Evolutionary conservation across 2,113 vertebrate species (phyloP), one percentile per base, ranked within the genome.

Genomic region (Indicator indicator): DNA sequence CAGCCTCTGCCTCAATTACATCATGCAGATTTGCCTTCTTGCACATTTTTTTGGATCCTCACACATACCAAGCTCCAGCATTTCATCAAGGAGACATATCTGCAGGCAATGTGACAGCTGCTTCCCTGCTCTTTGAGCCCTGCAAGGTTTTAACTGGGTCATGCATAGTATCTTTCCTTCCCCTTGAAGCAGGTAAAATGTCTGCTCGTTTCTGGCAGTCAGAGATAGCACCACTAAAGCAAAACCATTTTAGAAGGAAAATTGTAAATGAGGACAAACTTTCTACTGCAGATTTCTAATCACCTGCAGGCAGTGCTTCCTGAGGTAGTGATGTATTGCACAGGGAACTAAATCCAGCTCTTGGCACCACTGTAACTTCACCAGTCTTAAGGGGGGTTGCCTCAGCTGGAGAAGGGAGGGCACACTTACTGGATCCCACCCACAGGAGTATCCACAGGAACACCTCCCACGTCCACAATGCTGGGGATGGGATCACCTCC

Each of bases 81-180:
- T 94, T 93, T 90, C 79, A 78, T 81, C 91, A 94, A 75, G 88
- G 73, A 91, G 80, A 83, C 67, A 2, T 79, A 28, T 38, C 96
- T 88, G 86, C 83, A 94, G 93, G 96, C 95, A 59, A 32, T 10
- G 83, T 58, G 92, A 89, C 95, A 97, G 95, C 91, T 95, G 93
- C 88, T 91, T 23, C 77, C 86, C 21, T 52, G 94, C 94, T 94
- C 83, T 89, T 54, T 24, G 70, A 86, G 89, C 80, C 80, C 86
- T 54, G 71, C 77, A 60, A 46, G 0, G 1, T n/a, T 94, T 73
- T 95, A 96, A 96, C 80, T 96, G 91, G 96, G 96, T 96, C 96
- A 96, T 0, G 2, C 79, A 42, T 6, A 62, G 62, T 44, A n/a
- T 60, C 83, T 69, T 46, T 64, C 60, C 48, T 91, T 90, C 79